Conservation (phyloP, 1,140 invertebrate genomes). For the Drosophila bocqueti region DNA sequence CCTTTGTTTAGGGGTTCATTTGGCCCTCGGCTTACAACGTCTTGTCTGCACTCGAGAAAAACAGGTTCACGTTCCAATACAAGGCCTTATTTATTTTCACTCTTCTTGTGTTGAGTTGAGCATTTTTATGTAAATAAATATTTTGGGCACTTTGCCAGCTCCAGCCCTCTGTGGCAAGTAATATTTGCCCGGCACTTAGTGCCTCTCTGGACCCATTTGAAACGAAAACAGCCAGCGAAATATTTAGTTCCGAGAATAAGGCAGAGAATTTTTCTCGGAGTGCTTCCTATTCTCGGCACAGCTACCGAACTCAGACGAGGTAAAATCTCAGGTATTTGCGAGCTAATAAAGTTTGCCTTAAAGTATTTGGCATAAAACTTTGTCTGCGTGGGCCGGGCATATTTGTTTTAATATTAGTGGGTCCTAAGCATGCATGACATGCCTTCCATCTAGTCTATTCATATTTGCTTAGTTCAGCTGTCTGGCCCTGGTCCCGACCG, state of each 20-base stretch:
- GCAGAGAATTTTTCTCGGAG: neutral
- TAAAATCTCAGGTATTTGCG: slow-evolving; percentile 79
- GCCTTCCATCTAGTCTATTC: slow-evolving; percentile 53
- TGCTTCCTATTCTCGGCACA: slow-evolving; percentile 11
- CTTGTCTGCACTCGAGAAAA: slow-evolving; percentile 16
- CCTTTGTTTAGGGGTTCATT: slow-evolving; percentile 40
- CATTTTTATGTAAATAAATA: slow-evolving; percentile 1
- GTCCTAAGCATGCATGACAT: slow-evolving; percentile 64
- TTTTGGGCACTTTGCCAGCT: neutral
- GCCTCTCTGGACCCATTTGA: neutral
- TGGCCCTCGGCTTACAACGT: slow-evolving; percentile 12
- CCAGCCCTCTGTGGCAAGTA: neutral
- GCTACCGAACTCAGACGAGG: slow-evolving; percentile 17
- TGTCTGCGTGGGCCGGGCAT: slow-evolving; percentile 43
- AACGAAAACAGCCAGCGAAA: neutral
- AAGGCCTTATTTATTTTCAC: neutral
- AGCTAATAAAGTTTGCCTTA: slow-evolving; percentile 82
- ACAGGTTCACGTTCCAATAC: neutral
- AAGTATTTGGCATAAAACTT: slow-evolving; percentile 74
- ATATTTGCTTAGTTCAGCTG: slow-evolving; percentile 69
- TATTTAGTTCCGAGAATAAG: neutral
- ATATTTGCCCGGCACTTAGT: slow-evolving; percentile 9
- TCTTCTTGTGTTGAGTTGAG: neutral
- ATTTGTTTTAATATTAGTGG: slow-evolving; percentile 81
- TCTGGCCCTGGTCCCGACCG: slow-evolving; percentile 9